Conservation (phyloP, 1,140 invertebrate species). For the Lerema accius region DNA sequence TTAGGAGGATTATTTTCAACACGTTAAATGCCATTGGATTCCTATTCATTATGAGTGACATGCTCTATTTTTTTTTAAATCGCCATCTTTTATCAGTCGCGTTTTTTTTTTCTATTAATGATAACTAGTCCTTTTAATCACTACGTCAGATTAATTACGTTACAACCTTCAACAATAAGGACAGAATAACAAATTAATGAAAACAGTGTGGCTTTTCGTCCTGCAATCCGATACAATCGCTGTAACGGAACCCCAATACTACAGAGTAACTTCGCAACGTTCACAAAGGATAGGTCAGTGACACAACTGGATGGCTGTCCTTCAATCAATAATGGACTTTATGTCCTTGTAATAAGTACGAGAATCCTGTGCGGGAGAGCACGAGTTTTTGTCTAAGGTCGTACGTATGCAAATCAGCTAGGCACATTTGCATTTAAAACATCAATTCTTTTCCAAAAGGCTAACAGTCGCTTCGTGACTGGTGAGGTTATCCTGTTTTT, state of each 20-base stretch:
- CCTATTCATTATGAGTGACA: too few relatives aligned
- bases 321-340: not conserved
- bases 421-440: conserved; percentile 22
- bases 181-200: too few relatives aligned
- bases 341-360: not conserved
- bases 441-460: conserved; percentile 25
- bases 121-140: too few relatives aligned
- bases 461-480: conserved; percentile 9
- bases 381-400: conserved; percentile 16
- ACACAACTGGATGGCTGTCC: not conserved
- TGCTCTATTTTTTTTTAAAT: too few relatives aligned
- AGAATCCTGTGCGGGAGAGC: not conserved
- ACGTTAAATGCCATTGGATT: too few relatives aligned
- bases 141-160: too few relatives aligned
- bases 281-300: conserved; percentile 25
- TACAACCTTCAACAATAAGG: too few relatives aligned
- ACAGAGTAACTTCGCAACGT: conserved; percentile 4
- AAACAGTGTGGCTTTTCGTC: too few relatives aligned
- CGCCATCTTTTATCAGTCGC: too few relatives aligned
- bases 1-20: too few relatives aligned
- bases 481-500: conserved; percentile 21
- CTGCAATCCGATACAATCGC: too few relatives aligned
- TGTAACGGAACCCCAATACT: conserved; percentile 2
- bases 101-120: too few relatives aligned
- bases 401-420: conserved; percentile 22